Evolutionary conservation across 2,888 invertebrate genomes (phyloP).

Genomic region (Nematopogon swammerdamellus): DNA sequence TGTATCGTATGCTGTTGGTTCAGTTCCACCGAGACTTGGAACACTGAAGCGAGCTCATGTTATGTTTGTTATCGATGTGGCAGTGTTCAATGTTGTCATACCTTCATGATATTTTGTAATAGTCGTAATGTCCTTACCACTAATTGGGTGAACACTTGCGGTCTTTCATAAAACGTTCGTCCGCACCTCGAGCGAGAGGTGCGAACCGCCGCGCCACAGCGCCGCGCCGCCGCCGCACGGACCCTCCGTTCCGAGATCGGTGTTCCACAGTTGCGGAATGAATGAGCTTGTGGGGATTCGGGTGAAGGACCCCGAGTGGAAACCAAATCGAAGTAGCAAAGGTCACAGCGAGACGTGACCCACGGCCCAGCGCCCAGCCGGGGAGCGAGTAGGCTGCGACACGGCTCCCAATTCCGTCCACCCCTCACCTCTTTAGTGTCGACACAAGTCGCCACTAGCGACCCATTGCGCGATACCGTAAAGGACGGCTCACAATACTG

Average conservation of each 20-base stretch:
- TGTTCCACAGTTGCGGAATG: slow-evolving; percentile 33
- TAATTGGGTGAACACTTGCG: neutral
- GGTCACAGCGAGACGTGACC: slow-evolving; percentile 72
- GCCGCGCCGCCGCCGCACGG: neutral
- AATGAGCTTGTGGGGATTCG: slow-evolving; percentile 38
- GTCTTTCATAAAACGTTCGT: neutral
- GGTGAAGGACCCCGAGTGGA: slow-evolving; percentile 69
- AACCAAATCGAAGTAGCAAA: slow-evolving; percentile 81
- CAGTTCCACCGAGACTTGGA: slow-evolving; percentile 32
- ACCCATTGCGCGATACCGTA: neutral
- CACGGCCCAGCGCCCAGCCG: slow-evolving; percentile 34
- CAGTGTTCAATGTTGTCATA: neutral
- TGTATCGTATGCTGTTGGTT: slow-evolving; percentile 26
- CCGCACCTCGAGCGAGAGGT: neutral
- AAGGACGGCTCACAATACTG: slow-evolving; percentile 2
- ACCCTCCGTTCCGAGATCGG: slow-evolving; percentile 15
- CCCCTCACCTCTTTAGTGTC: too few relatives aligned
- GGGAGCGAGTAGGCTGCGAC: neutral
- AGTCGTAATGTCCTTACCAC: neutral
- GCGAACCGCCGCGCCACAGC: too few relatives aligned
- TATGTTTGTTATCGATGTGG: neutral
- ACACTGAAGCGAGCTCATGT: slow-evolving; percentile 27
- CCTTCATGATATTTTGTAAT: too few relatives aligned
- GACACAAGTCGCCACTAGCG: too few relatives aligned
- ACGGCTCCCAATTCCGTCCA: neutral